These are phyloP conservation scores for Arrhamphus sclerolepis DNA, from an alignment of 2,797 vertebrate species.

Conservation along the genomic window DNA sequence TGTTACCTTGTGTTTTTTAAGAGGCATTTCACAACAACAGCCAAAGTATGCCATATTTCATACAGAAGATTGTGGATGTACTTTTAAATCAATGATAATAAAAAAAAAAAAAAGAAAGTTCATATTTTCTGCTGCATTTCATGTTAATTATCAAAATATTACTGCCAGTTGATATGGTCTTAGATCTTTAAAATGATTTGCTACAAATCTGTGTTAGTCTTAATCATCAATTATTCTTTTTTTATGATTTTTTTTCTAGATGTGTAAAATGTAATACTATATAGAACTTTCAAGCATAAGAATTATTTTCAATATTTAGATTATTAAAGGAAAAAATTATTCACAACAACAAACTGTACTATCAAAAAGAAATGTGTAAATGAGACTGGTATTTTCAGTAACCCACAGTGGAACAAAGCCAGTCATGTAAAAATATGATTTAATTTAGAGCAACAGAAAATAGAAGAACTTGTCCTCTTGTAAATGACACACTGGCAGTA, in stretches of 20 bases:
- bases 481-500: background rate
- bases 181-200: slow-evolving; percentile 1
- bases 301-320: background rate
- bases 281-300: background rate
- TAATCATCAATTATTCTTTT: background rate
- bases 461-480: too few species aligned
- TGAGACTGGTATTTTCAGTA: too few species aligned
- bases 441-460: too few species aligned
- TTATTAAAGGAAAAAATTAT: background rate
- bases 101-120: too few species aligned
- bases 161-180: background rate
- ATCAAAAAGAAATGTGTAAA: too few species aligned
- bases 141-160: background rate
- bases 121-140: too few species aligned
- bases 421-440: too few species aligned
- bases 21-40: slow-evolving; percentile 18
- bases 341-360: too few species aligned
- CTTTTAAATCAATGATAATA: too few species aligned
- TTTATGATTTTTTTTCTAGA: background rate
- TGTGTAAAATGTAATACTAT: background rate
- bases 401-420: too few species aligned
- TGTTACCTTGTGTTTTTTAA: slow-evolving; percentile 21
- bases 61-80: background rate
- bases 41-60: slow-evolving; percentile 11
- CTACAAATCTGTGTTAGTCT: background rate